phyloP scores from a whole-genome alignment of 2,113 vertebrate genomes.

The Phyllostomus discolor region DNA sequence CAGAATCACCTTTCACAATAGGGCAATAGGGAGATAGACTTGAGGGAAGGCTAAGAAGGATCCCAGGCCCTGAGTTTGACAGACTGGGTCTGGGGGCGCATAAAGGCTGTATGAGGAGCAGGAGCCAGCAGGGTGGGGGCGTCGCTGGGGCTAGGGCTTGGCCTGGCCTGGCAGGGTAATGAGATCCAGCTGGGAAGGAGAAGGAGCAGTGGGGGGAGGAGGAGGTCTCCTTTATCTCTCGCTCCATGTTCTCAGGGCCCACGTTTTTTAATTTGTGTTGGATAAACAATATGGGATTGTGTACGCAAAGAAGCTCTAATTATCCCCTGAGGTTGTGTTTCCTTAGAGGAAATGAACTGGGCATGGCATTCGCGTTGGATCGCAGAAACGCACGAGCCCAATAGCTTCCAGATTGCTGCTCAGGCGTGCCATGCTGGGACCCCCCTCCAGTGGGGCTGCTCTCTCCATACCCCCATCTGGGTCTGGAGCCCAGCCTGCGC shows the following conservation, averaged over 20 bases:
- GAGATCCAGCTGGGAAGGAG: conserved; percentile 64
- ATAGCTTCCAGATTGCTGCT: conserved; percentile 87
- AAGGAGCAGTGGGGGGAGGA: background rate
- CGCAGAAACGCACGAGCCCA: conserved; percentile 77
- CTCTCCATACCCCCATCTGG: conserved; percentile 55
- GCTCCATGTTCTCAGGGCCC: conserved; percentile 78
- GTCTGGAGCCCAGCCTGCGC: background rate
- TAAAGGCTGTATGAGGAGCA: background rate
- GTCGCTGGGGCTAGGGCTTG: conserved; percentile 32
- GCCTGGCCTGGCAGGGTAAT: conserved; percentile 60
- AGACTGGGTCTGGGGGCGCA: background rate
- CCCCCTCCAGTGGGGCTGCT: conserved; percentile 41
- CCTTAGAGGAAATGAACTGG: conserved; percentile 88
- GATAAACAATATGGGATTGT: conserved; percentile 87
- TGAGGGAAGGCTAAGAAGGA: background rate
- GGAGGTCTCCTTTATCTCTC: conserved; percentile 73
- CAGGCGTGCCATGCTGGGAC: conserved; percentile 69
- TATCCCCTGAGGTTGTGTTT: conserved; percentile 86
- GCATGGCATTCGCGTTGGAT: conserved; percentile 72
- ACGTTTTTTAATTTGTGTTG: conserved; percentile 87
- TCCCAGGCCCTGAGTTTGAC: background rate
- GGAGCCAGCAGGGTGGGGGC: background rate
- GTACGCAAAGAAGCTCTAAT: conserved; percentile 84
- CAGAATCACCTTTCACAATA: background rate
- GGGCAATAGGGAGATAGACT: background rate